Conservation (phyloP, 2,888 invertebrate genomes). For the Alviniconcha strummeri region DNA sequence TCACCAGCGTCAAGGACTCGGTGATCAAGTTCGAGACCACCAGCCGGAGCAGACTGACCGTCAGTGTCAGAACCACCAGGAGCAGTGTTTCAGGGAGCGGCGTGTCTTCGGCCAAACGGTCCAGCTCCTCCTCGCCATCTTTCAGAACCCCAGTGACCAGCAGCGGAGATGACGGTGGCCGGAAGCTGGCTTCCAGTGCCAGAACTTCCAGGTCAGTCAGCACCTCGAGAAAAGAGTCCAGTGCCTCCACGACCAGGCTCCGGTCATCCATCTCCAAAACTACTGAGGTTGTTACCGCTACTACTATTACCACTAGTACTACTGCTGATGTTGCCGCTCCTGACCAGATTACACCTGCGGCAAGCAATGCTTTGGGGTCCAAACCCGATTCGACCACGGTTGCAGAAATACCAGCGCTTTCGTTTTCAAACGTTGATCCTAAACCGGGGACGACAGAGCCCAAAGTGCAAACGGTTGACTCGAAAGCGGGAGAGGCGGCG, state of each 20-base stretch:
- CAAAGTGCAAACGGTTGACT: no score
- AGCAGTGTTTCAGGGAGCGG: background rate
- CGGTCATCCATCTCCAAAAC: no score
- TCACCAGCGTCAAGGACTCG: constrained; percentile 29
- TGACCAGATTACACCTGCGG: background rate
- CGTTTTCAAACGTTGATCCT: no score
- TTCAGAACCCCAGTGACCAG: background rate
- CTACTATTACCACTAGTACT: no score
- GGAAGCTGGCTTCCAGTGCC: background rate
- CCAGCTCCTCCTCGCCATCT: background rate
- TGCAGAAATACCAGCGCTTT: background rate
- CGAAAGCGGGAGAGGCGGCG: no score
- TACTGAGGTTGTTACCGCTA: no score
- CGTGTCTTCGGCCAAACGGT: background rate
- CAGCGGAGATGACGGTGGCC: background rate
- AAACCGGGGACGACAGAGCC: no score
- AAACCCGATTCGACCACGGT: no score
- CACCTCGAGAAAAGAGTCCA: constrained; percentile 26
- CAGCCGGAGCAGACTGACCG: background rate
- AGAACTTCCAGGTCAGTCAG: constrained; percentile 21
- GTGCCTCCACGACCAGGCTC: no score
- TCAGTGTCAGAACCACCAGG: constrained; percentile 2
- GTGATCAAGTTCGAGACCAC: constrained; percentile 32
- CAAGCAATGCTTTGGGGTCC: background rate
- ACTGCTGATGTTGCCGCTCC: no score